Evolutionary conservation across 1,140 invertebrate species (phyloP), one percentile per base, ranked within the genome.

Genomic region (Prorops nasuta): DNA sequence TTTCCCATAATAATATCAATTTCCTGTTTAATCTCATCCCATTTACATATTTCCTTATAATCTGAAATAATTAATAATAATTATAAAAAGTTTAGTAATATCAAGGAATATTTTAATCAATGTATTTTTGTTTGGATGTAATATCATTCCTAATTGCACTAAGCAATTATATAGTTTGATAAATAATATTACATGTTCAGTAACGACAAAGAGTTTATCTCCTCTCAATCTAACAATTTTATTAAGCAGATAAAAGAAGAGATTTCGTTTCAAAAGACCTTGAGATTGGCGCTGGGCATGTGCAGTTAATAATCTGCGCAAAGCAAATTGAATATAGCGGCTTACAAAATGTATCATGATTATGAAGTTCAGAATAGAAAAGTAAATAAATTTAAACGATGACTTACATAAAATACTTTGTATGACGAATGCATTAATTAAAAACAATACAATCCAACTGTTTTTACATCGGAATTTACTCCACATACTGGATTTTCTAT

Each of bases 11-110:
- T 10, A 10, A 28, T 28, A 10, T 28, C 24, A 10, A 28, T 28
- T 10, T 28, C 24, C 24, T 10, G 4, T 4, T 6, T 44, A 3
- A 59, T 18, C 2, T 47, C 51, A 0, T 50, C 37, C 60, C 63
- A 68, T 55, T 58, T 59, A 16, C 28, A 44, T 12, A 36, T 19
- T 12, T 68, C 60, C 18, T 56, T 45, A 22, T 67, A 67, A 53
- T 60, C 66, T 68, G 34, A 12, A 54, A 54, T 36, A 9, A 44
- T 32, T 22, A 3, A 22, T 22, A 24, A 3, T 28, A 24, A 8
- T 43, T 43, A 15, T 28, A 22, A 6, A 28, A 4, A 28, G 10
- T 6, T 28, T 28, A 28, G 4, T 10, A n/a, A n/a, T n/a, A n/a
- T n/a, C n/a, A n/a, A n/a, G n/a, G n/a, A n/a, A n/a, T n/a, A n/a